Evolutionary conservation across 1,140 invertebrate species (phyloP).

Genomic region (Microplitis demolitor): DNA sequence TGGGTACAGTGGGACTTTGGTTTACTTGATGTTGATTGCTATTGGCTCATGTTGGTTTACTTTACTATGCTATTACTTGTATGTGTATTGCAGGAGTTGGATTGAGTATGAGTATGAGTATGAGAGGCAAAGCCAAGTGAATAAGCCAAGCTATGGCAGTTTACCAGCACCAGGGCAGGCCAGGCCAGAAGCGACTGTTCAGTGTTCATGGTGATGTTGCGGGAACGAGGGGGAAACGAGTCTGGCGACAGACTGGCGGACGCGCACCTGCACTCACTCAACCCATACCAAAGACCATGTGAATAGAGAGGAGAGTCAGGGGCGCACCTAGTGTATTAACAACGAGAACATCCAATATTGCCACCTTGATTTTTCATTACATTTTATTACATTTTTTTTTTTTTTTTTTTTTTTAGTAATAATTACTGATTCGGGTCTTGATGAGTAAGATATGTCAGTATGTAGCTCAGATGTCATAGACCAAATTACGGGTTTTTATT

Average conservation of each 20-base stretch:
- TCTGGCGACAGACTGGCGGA: slow-evolving; percentile 61
- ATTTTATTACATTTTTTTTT: background rate
- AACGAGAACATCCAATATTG: background rate
- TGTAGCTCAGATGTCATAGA: too few relatives aligned
- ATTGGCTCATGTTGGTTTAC: too few relatives aligned
- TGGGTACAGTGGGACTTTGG: too few relatives aligned
- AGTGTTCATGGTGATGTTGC: slow-evolving; percentile 17
- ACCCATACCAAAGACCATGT: slow-evolving; percentile 28
- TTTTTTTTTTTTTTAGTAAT: background rate
- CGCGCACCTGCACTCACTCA: slow-evolving; percentile 53
- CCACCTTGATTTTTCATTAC: background rate
- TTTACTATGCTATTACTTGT: background rate
- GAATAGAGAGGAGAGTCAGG: slow-evolving; percentile 22
- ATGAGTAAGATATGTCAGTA: too few relatives aligned
- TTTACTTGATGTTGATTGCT: too few relatives aligned
- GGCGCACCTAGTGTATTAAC: slow-evolving; percentile 26
- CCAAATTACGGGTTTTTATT: too few relatives aligned
- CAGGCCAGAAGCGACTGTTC: slow-evolving; percentile 24
- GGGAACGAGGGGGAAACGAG: slow-evolving; percentile 19
- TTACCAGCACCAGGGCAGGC: background rate
- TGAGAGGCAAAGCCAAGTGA: too few relatives aligned
- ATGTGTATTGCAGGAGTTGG: background rate
- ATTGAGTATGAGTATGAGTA: background rate
- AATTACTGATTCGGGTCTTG: too few relatives aligned
- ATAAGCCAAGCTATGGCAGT: too few relatives aligned